Base-by-base conservation (phyloP, 30 jellyfish, hydroid and myxozoan species). In the Turritopsis rubra region DNA sequence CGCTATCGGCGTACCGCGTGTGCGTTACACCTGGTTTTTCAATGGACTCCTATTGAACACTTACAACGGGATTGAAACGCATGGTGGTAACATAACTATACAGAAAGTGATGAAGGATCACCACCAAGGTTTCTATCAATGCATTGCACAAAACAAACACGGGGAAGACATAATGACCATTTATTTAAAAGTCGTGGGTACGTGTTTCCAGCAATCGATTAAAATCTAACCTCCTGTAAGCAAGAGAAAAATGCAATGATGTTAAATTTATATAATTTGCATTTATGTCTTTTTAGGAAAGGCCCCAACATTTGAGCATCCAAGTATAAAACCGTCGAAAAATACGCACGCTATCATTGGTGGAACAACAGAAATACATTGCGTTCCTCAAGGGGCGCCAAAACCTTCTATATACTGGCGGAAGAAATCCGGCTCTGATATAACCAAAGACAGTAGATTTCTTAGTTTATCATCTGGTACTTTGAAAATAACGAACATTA, bases 301-400 rank as follows among this genome's bases (percentile, higher is more conserved):
- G 20, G 82, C 95, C 7, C 95, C 98, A 28, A 92, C 89, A 22
- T 92, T 92, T 73, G 95, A 92, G 0, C 88, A 82, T 21, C 89
- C 88, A 28, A 92, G 98, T 79, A 72, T 84, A 16, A 82, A 88
- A 66, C 96, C 96, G n/a, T 29, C 80, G 7, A 29, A 87, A 25
- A 87, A 78, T 70, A 85, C 96, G 0, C 98, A 88, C 71, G 96
- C 87, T 29, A 86, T 92, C 28, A 75, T 87, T 54, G 98, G 91
- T 20, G 89, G 94, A 70, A 66, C 65, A 1, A 95, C 94, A 29
- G 95, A 87, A 77, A 77, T 92, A 53, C 28, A 89, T 1, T 92
- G 98, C 84, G 73, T 80, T 24, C 98, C 98, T n/a, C 85, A 87
- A 20, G 98, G 98, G 21, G 86, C 98, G 7, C 98, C 98, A 24